Evolutionary conservation across 2,113 vertebrate genomes (phyloP).

Genomic region (Etheostoma cragini): DNA sequence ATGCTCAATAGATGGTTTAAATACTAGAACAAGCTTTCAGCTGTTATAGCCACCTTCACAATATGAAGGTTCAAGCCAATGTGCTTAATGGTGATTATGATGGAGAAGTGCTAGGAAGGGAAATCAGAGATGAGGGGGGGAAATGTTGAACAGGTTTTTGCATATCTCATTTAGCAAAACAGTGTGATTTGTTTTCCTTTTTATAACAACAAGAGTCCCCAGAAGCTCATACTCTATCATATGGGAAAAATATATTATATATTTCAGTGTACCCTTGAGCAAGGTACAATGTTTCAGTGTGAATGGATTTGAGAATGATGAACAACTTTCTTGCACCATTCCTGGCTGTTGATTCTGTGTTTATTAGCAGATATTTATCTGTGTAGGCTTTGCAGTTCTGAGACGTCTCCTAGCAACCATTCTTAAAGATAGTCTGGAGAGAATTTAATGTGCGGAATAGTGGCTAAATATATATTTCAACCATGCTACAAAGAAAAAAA

Average conservation of each 20-base stretch:
- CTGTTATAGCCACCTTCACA: not conserved
- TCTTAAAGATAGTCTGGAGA: constrained; percentile 36
- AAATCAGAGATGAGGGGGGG: not conserved
- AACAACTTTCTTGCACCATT: not conserved
- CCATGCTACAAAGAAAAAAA: not conserved
- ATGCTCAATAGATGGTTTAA: not conserved
- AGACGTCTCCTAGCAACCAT: constrained; percentile 68
- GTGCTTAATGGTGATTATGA: not conserved
- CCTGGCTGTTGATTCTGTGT: constrained; percentile 13
- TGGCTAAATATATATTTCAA: constrained; percentile 40
- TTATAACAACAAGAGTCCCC: not conserved
- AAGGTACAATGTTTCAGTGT: not conserved
- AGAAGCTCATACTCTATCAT: not conserved
- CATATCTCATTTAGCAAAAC: not conserved
- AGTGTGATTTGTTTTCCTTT: not conserved
- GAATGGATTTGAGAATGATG: not conserved
- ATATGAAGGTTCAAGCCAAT: not conserved
- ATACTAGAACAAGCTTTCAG: not conserved
- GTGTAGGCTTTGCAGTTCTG: constrained; percentile 33
- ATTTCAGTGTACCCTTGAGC: constrained; percentile 14
- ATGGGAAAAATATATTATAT: not conserved
- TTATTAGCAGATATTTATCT: constrained; percentile 35
- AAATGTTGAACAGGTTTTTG: not conserved
- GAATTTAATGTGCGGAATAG: constrained; percentile 41
- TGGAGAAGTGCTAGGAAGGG: not conserved